Percentiles rank a stretch among this genome's conserved stretches.
Evolutionary conservation across 2,797 vertebrate species (phyloP).

Genomic region (Xiphorhynchus erythropygius): DNA sequence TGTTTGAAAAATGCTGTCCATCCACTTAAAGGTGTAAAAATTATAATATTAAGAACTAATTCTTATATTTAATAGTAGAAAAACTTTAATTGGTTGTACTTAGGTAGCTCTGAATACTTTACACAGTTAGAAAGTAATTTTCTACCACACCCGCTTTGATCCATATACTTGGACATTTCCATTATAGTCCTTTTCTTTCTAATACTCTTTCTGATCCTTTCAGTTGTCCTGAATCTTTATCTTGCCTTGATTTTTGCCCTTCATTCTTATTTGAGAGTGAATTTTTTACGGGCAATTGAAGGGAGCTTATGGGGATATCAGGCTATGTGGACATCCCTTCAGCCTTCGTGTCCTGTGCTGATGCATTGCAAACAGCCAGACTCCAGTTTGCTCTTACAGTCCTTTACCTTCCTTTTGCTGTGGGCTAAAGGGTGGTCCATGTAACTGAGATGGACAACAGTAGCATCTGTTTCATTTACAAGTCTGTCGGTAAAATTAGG

Average conservation of each 20-base stretch:
- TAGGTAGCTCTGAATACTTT: background rate
- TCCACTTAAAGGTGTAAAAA: background rate
- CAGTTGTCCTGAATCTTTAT: background rate
- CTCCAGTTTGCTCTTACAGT: background rate
- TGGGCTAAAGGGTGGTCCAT: background rate
- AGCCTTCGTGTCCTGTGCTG: background rate
- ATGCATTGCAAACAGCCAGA: background rate
- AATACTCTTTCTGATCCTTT: background rate
- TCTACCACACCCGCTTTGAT: background rate
- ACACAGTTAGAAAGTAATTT: background rate
- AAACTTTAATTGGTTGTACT: background rate
- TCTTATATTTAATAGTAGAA: background rate
- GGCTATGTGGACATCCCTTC: background rate
- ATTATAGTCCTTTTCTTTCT: background rate
- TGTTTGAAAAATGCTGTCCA: background rate
- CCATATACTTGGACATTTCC: background rate
- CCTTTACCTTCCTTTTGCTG: background rate
- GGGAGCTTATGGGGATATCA: background rate
- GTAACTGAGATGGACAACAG: background rate
- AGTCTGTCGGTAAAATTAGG: background rate
- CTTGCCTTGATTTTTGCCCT: background rate
- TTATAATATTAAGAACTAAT: background rate
- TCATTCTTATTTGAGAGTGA: background rate
- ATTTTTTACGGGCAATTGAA: background rate
- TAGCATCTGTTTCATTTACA: background rate